These are phyloP conservation scores for Rotaria magnacalcarata DNA, from an alignment of 2,888 invertebrate species.

Conservation along the genomic window DNA sequence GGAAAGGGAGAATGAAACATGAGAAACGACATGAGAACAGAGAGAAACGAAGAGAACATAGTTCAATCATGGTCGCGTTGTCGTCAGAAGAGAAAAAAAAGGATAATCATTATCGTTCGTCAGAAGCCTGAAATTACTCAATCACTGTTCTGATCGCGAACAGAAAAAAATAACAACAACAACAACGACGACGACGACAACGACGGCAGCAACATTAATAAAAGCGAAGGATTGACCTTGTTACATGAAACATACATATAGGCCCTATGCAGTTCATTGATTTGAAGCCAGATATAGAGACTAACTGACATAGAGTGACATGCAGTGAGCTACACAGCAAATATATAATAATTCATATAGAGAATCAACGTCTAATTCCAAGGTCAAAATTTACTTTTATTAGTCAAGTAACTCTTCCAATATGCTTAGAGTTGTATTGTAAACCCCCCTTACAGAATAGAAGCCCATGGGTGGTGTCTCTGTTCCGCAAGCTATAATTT, in stretches of 20 bases:
- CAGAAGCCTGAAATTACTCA: conserved; percentile 17
- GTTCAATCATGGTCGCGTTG: conserved; percentile 1
- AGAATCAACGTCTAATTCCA: conserved; percentile 2
- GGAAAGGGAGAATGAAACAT: background rate
- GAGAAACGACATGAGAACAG: background rate
- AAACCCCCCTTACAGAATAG: too few relatives aligned
- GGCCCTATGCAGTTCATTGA: background rate
- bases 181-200: background rate
- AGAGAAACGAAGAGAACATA: background rate
- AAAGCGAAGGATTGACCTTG: background rate
- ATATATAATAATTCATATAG: background rate
- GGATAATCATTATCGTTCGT: background rate
- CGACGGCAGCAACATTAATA: background rate
- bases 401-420: background rate
- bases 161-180: background rate
- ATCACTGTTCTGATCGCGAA: background rate
- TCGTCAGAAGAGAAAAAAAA: background rate
- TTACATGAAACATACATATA: background rate
- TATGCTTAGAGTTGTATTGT: background rate
- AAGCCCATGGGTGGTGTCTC: too few relatives aligned
- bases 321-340: background rate
- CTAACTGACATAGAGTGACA: background rate
- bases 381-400: background rate
- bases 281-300: background rate
- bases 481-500: too few relatives aligned